Evolutionary conservation across 2,797 vertebrate genomes (phyloP), one percentile per base, ranked within the genome.

Genomic region (Nyctalus aviator): DNA sequence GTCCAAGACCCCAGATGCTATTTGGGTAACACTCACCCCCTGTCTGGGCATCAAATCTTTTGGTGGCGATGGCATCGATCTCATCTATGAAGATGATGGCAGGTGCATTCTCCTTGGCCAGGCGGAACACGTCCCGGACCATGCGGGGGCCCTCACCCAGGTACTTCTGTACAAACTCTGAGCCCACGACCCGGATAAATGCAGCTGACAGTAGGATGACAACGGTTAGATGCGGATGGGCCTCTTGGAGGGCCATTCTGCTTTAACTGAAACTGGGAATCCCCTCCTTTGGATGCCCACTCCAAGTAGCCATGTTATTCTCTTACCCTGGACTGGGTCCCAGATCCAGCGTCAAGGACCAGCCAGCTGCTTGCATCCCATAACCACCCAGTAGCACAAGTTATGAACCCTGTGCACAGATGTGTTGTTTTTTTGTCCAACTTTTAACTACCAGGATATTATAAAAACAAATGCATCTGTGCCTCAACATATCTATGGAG

Each of bases 31-130:
- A 95, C 98, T 98, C 97, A 99, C 99, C 99, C 95, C 99, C 99
- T 0, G 99, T 99, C 98, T 99, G 99, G 18, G 99, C 99, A 48
- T 99, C 99, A 6, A 99, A 99, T 73, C 99, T 99, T 96, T 99
- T 99, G 3, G 99, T 99, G 97, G 99, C 99, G 0, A 99, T 99
- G 96, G 99, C 99, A 53, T 99, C 99, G 0, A 99, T 99, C 97
- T 99, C 99, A 0, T 99, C 99, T 3, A 99, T 99, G 97, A 99
- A 99, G 98, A 99, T 99, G 98, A 99, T 99, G 95, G 99, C 99
- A 0, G 99, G 99, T 0, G 99, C 99, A 0, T 99, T 99, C 98
- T 99, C 99, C 97, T 99, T 99, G n/a, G 99, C 99, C 98, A 99
- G 97, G 92, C 99, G 98, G 98, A 99, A 99, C 62, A 99, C 99